Evolutionary conservation across 2,888 invertebrate genomes (phyloP), one percentile per base, ranked within the genome.

Genomic region (Elgonia sp.): DNA sequence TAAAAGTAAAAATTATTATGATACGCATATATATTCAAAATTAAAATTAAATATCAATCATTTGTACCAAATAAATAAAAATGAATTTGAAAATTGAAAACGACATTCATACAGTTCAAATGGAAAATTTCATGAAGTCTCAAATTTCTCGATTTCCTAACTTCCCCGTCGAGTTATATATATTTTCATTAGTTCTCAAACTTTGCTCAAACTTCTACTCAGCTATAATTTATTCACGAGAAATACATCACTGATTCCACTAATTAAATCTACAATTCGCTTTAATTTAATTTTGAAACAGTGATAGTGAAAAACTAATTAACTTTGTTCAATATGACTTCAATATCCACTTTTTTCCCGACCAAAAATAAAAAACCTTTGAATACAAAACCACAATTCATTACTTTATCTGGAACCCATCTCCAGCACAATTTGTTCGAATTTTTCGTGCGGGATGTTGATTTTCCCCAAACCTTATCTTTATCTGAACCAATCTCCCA

Each of bases 241-340:
- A 75, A 46, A 62, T 75, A 42, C 60, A 60, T n/a, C 42, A 16
- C 60, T 20, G 60, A 57, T 73, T 73, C 46, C 46, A 4, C 42
- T 62, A 62, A 75, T 75, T 57, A 72, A 72, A 57, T 75, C 53
- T 37, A 63, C 63, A 37, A 62, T 76, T 63, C 63, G 14, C 53
- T 50, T 50, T 46, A 42, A 63, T 40, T 76, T 76, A 9, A 76
- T 76, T 63, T 63, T 8, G 20, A 50, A 63, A 63, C 62, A 50
- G 40, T 18, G 62, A 62, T 18, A 50, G 29, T 46, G 60, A n/a
- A 12, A 46, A 75, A 21, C 60, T 60, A 46, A 72, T 72, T 55
- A 50, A 72, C 37, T 62, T 37, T 14, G 62, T 8, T 62, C 37
- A 37, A 62, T 62, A n/a, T 42, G n/a, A 3, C 18, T 42, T 42